Percentiles rank a stretch among this genome's conserved stretches.
These are phyloP conservation scores for Catostomus latipinnis DNA, from an alignment of 2,797 vertebrate species.

Conservation along the genomic window DNA sequence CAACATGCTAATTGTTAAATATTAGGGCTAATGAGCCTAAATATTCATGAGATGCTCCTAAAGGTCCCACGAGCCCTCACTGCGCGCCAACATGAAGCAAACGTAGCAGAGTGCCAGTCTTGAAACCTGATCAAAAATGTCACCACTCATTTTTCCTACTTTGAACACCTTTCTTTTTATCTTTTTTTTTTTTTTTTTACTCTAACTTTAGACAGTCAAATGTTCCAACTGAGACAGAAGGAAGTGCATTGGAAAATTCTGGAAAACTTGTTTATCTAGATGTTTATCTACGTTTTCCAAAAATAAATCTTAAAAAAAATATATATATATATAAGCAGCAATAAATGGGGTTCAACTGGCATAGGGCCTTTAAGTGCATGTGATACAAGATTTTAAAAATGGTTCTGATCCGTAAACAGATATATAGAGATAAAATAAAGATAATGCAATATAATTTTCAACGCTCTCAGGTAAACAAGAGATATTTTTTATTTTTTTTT, in stretches of 20 bases:
- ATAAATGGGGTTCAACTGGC: too few species aligned
- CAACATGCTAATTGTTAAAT: slow-evolving; percentile 79
- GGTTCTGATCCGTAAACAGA: too few species aligned
- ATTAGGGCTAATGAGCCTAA: slow-evolving; percentile 75
- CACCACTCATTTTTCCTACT: slow-evolving; percentile 20
- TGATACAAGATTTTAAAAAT: too few species aligned
- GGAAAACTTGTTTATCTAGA: neutral
- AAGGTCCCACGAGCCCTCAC: slow-evolving; percentile 52
- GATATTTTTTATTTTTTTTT: too few species aligned
- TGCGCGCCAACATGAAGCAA: slow-evolving; percentile 57
- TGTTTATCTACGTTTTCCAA: neutral
- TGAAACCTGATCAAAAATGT: slow-evolving; percentile 33
- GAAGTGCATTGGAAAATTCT: neutral
- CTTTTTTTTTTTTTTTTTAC: neutral
- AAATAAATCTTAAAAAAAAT: neutral
- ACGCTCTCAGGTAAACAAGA: too few species aligned
- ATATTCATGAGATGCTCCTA: slow-evolving; percentile 78
- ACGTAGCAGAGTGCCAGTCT: slow-evolving; percentile 24
- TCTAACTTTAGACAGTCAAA: neutral
- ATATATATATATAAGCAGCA: too few species aligned
- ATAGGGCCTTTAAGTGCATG: too few species aligned
- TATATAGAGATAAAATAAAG: too few species aligned
- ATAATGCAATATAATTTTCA: too few species aligned
- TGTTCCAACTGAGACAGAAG: neutral
- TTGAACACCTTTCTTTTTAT: slow-evolving; percentile 25